A percentile compares a stretch with the other conserved stretches of the same genome.
Conservation (phyloP, 2,113 vertebrate species). For the Meriones unguiculatus region DNA sequence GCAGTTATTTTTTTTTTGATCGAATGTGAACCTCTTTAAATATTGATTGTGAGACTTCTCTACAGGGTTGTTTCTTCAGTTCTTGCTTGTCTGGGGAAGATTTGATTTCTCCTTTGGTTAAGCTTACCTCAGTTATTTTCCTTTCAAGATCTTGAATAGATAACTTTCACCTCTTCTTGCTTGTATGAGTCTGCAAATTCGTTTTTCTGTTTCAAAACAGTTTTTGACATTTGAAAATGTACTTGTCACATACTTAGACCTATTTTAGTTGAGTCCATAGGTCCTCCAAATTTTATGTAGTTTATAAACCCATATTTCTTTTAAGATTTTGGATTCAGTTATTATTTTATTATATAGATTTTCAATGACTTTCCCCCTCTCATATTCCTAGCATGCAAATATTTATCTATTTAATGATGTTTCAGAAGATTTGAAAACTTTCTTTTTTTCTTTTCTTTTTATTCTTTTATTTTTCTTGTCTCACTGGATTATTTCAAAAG, state of each 20-base stretch:
- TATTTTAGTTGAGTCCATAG: not conserved
- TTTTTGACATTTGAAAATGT: not conserved
- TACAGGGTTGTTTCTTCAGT: not conserved
- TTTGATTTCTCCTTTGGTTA: not conserved
- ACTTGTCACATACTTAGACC: not conserved
- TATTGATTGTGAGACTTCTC: not conserved
- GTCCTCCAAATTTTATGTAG: not conserved
- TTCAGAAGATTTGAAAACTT: not conserved
- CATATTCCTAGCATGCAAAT: not conserved
- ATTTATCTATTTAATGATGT: too few species aligned
- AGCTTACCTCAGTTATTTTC: not conserved
- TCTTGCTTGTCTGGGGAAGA: not conserved
- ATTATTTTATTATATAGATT: not conserved
- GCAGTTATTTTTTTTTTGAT: not conserved
- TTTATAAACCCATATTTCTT: not conserved
- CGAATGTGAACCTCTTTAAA: not conserved
- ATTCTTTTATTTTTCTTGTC: not conserved
- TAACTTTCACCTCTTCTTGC: not conserved
- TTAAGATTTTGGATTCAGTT: not conserved
- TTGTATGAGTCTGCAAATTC: not conserved
- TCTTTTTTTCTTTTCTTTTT: too few species aligned
- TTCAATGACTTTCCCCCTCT: not conserved
- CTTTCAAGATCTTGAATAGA: not conserved
- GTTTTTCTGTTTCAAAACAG: not conserved
- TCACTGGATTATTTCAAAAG: not conserved